Evolutionary conservation across 1,140 invertebrate species (phyloP), one percentile per base, ranked within the genome.

Genomic region (Hylaeus volcanicus): DNA sequence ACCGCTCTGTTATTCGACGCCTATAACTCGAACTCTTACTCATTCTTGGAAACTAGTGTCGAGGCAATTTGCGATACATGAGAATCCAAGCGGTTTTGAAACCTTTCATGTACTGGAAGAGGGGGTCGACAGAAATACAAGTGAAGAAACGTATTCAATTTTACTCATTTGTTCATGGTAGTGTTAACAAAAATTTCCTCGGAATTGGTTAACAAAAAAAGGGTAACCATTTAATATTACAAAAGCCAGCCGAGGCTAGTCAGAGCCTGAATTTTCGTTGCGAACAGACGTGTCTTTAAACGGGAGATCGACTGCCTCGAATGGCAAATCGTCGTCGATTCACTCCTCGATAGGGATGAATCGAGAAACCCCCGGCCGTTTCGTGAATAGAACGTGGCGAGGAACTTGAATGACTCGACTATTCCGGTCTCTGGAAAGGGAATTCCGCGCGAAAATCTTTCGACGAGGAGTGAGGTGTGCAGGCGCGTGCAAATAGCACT

Each of bases 401-500:
- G 39, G 43, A 74, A 72, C 74, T 71, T 82, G 83, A 86, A 86
- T 82, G 83, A 82, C 61, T 76, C 41, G 79, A 61, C 83, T 86
- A 85, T 86, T 85, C 68, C 43, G 55, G 39, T 43, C 39, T 5
- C 65, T 26, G 26, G 43, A 11, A 2, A 43, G 78, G 68, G 81
- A 79, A 85, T 82, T 86, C 75, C 74, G 84, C 82, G 60, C 39
- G 74, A 45, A 66, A 79, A 85, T 74, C 73, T 82, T 78, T 85
- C 65, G 56, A 82, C 51, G 58, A 53, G 71, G 11, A 45, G 53
- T 65, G 48, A 51, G 15, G 66, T 53, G 58, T 83, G 74, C 61
- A 60, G 41, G 39, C 56, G 58, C 65, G 83, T 78, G 66, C 60
- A 70, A 79, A 82, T 82, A 73, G 69, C 81, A 12, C 51, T 43